Base-by-base conservation (phyloP, 1,140 invertebrate genomes). In the Habropoda laboriosa region DNA sequence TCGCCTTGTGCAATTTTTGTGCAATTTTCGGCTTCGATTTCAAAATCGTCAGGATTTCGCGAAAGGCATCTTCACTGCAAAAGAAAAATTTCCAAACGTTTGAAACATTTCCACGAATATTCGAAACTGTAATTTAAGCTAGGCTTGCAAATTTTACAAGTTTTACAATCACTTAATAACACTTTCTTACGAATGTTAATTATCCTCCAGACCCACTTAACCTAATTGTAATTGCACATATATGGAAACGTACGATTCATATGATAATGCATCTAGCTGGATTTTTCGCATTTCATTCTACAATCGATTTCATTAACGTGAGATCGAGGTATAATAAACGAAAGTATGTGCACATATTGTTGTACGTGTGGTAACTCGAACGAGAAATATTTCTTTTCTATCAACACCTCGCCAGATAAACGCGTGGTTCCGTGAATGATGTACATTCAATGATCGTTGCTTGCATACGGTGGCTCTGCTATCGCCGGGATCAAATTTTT, bases 41-140 rank as follows among this genome's bases (percentile, higher is more conserved):
- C 10, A 91, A 47, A 16, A 86, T 71, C 10, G 81, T 86, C 6
- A 90, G 76, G 16, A 78, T 87, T 18, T 90, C 45, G 2, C 67
- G 42, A 30, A 91, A 92, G 13, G 81, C 81, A 3, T 88, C 80
- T 42, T 88, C 68, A 21, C 90, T 91, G 71, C n/a, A n/a, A n/a
- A n/a, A n/a, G n/a, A 32, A 90, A 88, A 8, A 51, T 60, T 71
- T 49, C 47, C 3, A 12, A 35, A 16, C 3, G 2, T 0, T 57
- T 35, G 7, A 27, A 40, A 42, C 18, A 53, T 66, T 30, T 42
- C 30, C 38, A 66, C 7, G 5, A 18, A 49, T 32, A 12, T 24
- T 5, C 12, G 13, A 45, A 1, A 45, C 7, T 45, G 10, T 13
- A 6, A 16, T 38, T 40, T 12, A 40, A 40, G 24, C 0, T 5